Conservation (phyloP, 2,888 invertebrate genomes). For the Rhodophaea formosa region DNA sequence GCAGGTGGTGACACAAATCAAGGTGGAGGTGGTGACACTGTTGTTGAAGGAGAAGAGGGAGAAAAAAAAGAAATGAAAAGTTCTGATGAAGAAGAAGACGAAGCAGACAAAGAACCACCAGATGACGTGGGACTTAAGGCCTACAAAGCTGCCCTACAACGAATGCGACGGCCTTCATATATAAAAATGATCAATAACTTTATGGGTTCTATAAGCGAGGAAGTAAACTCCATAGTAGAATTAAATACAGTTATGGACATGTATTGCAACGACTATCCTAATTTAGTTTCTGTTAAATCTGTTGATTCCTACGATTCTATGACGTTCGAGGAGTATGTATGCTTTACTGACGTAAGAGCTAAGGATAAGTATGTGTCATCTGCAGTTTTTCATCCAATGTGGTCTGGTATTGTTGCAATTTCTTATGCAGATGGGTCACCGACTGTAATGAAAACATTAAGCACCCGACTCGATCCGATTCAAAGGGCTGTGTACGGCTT, state of each 20-base stretch:
- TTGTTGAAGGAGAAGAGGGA: constrained; percentile 30
- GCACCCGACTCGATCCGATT: constrained; percentile 68
- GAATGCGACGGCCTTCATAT: constrained; percentile 65
- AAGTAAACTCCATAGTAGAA: constrained; percentile 63
- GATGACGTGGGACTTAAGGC: constrained; percentile 58
- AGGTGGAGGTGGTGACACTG: background rate
- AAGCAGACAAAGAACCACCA: constrained; percentile 33
- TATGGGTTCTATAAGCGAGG: constrained; percentile 41
- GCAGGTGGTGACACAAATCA: constrained; percentile 54
- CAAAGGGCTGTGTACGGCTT: constrained; percentile 81
- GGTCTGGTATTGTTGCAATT: constrained; percentile 85
- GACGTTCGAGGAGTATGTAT: constrained; percentile 78
- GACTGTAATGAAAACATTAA: constrained; percentile 62
- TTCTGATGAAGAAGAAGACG: constrained; percentile 45
- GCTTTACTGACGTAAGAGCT: constrained; percentile 85
- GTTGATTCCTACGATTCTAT: constrained; percentile 57
- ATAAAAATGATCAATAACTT: constrained; percentile 58
- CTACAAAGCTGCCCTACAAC: constrained; percentile 52
- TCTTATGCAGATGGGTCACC: constrained; percentile 83
- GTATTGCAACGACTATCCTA: constrained; percentile 82
- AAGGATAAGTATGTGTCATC: constrained; percentile 84
- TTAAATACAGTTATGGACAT: constrained; percentile 81
- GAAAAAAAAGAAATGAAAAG: constrained; percentile 38
- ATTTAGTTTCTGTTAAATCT: constrained; percentile 61
- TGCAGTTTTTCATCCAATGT: constrained; percentile 86